phyloP scores from a whole-genome alignment of 2,113 vertebrate genomes.

The mouse (Mus musculus) region GRCm39 chr15:78361501-78362000 shows the following conservation, averaged over 20 bases:
- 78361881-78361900: no score
- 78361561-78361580: no score
- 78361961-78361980: neutral
- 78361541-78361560: no score
- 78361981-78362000: neutral
- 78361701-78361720: neutral
- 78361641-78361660: neutral
- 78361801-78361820: neutral
- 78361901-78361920: neutral
- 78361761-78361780: no score
- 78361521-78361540: no score
- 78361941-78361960: neutral
- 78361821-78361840: neutral
- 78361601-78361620: neutral
- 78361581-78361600: no score
- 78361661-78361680: neutral
- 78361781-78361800: neutral
- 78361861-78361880: neutral
- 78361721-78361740: neutral
- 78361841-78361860: neutral
- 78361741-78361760: accelerated
- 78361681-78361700: neutral
- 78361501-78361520: no score
- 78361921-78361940: neutral
- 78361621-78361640: neutral